These are phyloP conservation scores for Tipula unca DNA, from an alignment of 2,888 invertebrate species.

Conservation along the genomic window DNA sequence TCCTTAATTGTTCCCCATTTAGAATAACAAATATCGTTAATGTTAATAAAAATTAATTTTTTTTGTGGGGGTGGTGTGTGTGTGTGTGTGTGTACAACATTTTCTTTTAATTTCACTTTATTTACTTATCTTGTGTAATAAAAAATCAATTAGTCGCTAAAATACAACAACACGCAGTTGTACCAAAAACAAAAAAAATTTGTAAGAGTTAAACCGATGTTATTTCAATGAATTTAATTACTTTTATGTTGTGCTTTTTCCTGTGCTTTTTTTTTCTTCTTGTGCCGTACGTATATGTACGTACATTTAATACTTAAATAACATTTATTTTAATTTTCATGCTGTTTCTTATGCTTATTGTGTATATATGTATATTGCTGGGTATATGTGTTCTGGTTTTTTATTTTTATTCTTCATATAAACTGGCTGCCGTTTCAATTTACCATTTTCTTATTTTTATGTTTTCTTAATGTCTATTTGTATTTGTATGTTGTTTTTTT, in stretches of 20 bases:
- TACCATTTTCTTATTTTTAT: background rate
- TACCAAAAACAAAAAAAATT: background rate
- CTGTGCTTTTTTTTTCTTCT: background rate
- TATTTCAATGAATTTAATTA: background rate
- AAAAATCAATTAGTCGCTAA: slow-evolving; percentile 8
- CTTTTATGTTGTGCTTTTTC: background rate
- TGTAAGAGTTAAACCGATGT: background rate
- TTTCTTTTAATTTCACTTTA: background rate
- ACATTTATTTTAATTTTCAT: background rate
- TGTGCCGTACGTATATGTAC: background rate
- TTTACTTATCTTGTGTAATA: background rate
- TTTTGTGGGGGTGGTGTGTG: background rate
- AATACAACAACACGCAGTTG: background rate
- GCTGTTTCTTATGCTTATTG: slow-evolving; percentile 8
- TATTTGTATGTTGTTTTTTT: background rate
- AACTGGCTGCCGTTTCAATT: background rate
- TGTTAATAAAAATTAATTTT: background rate
- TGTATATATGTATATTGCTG: background rate
- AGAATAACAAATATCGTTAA: background rate
- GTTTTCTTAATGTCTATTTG: background rate
- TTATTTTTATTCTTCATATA: too few species aligned
- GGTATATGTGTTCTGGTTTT: too few species aligned
- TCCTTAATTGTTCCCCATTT: slow-evolving; percentile 1
- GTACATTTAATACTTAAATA: background rate
- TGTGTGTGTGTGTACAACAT: background rate